These are phyloP conservation scores for Patella ulyssiponensis DNA, from an alignment of 2,888 invertebrate genomes.

Conservation along the genomic window DNA sequence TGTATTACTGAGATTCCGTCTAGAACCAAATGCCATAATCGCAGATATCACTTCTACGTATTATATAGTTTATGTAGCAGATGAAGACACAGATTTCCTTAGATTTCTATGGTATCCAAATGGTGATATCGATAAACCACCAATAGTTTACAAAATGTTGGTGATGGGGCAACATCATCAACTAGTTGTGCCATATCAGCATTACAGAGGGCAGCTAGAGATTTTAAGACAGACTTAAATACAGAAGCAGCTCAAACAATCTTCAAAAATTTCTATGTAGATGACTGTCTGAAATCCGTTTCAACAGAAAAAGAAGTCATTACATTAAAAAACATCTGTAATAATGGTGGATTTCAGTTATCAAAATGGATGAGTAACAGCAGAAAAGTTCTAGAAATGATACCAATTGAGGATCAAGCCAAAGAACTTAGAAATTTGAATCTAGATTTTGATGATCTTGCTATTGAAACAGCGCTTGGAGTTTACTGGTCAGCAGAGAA, in stretches of 20 bases:
- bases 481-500: constrained; percentile 14
- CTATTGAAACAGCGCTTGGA: constrained; percentile 16
- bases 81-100: constrained; percentile 19
- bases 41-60: constrained; percentile 22
- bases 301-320: background rate
- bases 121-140: background rate
- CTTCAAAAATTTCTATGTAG: background rate
- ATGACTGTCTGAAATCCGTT: background rate
- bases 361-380: constrained; percentile 18
- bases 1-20: background rate
- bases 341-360: constrained; percentile 26
- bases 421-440: constrained; percentile 11
- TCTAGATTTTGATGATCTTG: background rate
- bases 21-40: background rate
- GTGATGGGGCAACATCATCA: constrained; percentile 15
- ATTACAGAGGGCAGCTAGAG: background rate
- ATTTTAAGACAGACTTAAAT: background rate
- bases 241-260: background rate
- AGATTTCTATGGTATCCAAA: constrained; percentile 33
- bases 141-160: constrained; percentile 21
- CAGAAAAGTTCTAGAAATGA: background rate
- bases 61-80: constrained; percentile 21
- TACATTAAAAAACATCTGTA: background rate
- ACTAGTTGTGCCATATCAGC: constrained; percentile 28
- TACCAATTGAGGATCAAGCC: constrained; percentile 20